phyloP scores from a whole-genome alignment of 2,888 invertebrate genomes.

The Drosophila macrospina region DNA sequence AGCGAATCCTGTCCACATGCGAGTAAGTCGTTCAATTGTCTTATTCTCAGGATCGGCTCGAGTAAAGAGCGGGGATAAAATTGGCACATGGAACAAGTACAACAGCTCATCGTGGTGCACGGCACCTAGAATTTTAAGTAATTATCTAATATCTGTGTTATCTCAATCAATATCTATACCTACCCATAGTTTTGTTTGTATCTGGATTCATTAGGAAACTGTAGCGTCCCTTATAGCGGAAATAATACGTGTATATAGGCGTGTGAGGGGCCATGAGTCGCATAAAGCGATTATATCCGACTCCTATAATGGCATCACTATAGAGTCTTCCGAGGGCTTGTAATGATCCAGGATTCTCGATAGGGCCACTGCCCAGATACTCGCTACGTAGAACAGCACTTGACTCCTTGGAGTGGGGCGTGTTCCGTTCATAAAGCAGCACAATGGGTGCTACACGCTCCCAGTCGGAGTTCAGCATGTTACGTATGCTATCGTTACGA shows the following conservation, averaged over 20 bases:
- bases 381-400: conserved; percentile 66
- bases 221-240: conserved; percentile 88
- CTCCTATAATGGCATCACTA: conserved; percentile 87
- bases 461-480: conserved; percentile 78
- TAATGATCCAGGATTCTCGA: conserved; percentile 60
- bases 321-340: conserved; percentile 84
- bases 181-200: conserved; percentile 85
- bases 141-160: neutral
- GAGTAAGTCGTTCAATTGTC: conserved; percentile 85
- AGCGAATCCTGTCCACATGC: conserved; percentile 85
- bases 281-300: conserved; percentile 87
- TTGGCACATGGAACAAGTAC: conserved; percentile 83
- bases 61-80: conserved; percentile 82
- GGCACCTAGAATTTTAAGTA: conserved; percentile 78
- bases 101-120: conserved; percentile 86
- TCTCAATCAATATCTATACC: neutral
- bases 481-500: conserved; percentile 86
- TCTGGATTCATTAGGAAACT: conserved; percentile 86
- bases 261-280: conserved; percentile 87
- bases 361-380: conserved; percentile 65
- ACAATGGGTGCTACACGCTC: conserved; percentile 75
- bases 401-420: conserved; percentile 81
- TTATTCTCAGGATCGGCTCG: conserved; percentile 84
- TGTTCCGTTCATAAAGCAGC: conserved; percentile 83
- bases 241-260: conserved; percentile 88